Base-by-base conservation (phyloP, 2,888 invertebrate genomes). In the Tenthredo mesomela region DNA sequence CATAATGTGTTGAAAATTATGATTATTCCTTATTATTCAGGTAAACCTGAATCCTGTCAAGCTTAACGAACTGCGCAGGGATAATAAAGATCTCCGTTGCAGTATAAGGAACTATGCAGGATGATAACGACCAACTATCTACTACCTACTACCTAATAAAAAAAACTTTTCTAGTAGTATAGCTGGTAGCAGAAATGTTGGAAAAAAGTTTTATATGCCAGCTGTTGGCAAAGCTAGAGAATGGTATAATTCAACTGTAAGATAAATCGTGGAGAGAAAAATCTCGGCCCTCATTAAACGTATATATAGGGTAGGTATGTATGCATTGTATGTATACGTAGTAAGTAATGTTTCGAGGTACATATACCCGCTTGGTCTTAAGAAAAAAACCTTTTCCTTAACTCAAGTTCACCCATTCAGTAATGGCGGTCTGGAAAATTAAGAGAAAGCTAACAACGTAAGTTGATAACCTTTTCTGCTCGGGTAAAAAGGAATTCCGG, bases 41-140 rank as follows among this genome's bases (percentile, higher is more conserved):
- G 58, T 21, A 10, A n/a, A 67, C 5, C 15, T 33, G 33, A 73
- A 43, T 73, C 10, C 43, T 73, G 10, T 21, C 15, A 43, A 73
- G 73, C 54, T 33, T 70, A 70, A 70, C 70, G 73, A 43, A 73
- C 10, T 25, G 21, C 25, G 25, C 43, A 40, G 43, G 2, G 73
- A 73, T 3, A 43, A 73, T 73, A 73, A 73, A 73, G 43, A 43
- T 73, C 21, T 73, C 73, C 10, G 40, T n/a, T 73, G 77, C 50
- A 54, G 77, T 29, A 47, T 50, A 77, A 54, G 77, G 25, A 77
- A 54, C 54, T n/a, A n/a, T 77, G 77, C 33, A 77, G 50, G 77
- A 77, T 47, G 33, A 77, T 77, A 77, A 77, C 77, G 77, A 77
- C 50, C 77, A 54, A 75, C 75, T 47, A 47, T 47, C 15, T 47